These are phyloP conservation scores for Pteronotus mesoamericanus DNA, from an alignment of 2,797 vertebrate genomes.

Conservation along the genomic window DNA sequence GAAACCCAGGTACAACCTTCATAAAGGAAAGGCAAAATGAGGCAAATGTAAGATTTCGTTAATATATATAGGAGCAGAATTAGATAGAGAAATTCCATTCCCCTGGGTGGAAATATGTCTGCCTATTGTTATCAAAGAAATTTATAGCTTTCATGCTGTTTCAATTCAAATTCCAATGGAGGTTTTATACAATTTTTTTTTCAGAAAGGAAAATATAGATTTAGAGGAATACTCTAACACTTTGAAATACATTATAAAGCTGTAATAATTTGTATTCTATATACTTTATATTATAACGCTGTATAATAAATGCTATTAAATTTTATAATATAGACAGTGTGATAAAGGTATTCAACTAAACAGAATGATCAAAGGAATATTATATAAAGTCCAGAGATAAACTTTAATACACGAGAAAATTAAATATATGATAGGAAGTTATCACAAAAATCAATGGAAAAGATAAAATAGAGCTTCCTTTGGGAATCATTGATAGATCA, in stretches of 20 bases:
- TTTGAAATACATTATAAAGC: not conserved
- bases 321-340: not conserved
- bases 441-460: slow-evolving; percentile 27
- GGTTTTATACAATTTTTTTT: not conserved
- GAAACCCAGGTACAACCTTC: not conserved
- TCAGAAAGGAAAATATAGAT: not conserved
- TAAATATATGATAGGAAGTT: not conserved
- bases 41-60: not conserved
- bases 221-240: not conserved
- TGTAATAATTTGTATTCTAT: not conserved
- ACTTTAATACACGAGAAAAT: not conserved
- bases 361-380: not conserved
- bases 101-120: not conserved
- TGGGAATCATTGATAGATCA: not conserved
- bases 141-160: not conserved
- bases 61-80: not conserved
- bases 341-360: not conserved
- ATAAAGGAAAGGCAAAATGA: not conserved
- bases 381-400: not conserved
- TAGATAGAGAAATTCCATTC: not conserved
- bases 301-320: not conserved
- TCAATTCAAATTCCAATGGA: not conserved
- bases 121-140: not conserved
- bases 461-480: not conserved
- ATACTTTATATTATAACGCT: not conserved